A percentile compares a stretch with the other conserved stretches of the same genome.
Evolutionary conservation across 92 coral and sea anemone genomes (phyloP).

Genomic region (Phymanthus crucifer): DNA sequence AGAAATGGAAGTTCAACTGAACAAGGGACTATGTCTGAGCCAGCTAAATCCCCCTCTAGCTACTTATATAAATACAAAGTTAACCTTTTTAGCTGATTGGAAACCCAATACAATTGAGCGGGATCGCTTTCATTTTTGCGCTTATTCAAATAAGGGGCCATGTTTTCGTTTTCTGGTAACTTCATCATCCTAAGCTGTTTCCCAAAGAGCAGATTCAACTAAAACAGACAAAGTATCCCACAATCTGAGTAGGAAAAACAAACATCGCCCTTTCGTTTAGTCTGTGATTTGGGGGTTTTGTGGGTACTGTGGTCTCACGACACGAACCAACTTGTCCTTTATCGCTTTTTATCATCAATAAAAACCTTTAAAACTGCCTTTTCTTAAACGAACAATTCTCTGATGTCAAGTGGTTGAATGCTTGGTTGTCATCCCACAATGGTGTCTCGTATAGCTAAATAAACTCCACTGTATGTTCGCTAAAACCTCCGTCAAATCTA

Average conservation of each 20-base stretch:
- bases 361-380: slow-evolving; percentile 14
- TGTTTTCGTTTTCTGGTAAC: neutral
- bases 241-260: slow-evolving; percentile 21
- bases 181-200: slow-evolving; percentile 21
- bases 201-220: slow-evolving; percentile 6
- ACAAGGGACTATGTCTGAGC: neutral
- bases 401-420: slow-evolving; percentile 10
- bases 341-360: slow-evolving; percentile 17
- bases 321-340: slow-evolving; percentile 26
- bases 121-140: neutral
- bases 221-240: slow-evolving; percentile 1
- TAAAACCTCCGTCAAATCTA: neutral
- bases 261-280: slow-evolving; percentile 11
- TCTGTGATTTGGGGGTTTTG: slow-evolving; percentile 29
- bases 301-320: slow-evolving; percentile 22
- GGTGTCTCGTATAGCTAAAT: slow-evolving; percentile 7
- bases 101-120: slow-evolving; percentile 7
- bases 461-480: slow-evolving; percentile 18
- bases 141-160: neutral
- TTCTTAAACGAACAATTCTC: slow-evolving; percentile 22
- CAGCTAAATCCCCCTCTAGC: slow-evolving; percentile 11
- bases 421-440: slow-evolving; percentile 10
- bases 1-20: neutral
- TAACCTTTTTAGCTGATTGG: neutral
- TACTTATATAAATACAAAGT: neutral